Evolutionary conservation across 2,113 vertebrate species (phyloP), one percentile per base, ranked within the genome.

Genomic region (Tonatia bakeri): DNA sequence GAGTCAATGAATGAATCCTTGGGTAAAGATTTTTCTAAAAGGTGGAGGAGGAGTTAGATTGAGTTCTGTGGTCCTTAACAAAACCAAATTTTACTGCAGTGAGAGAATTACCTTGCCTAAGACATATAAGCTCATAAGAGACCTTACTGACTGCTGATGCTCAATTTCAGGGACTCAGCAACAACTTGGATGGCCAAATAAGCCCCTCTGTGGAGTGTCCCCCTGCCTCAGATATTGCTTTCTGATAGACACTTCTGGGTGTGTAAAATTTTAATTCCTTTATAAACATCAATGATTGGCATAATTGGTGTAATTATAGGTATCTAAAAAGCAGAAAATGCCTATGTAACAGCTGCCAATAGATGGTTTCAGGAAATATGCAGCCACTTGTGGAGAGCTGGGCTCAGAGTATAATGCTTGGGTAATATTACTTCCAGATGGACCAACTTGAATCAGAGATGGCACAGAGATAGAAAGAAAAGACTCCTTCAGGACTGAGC

Each of bases 231-330:
- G 84, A 86, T 69, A 69, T n/a, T 22, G 83, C 93, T 95, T 89
- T 64, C 94, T 19, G 77, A 93, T 59, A 90, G 94, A 84, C 45
- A 50, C 80, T 87, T 94, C 96, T 85, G 95, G 95, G 89, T 94
- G 94, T 94, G 70, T 91, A 96, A 94, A 97, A 95, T 91, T 96
- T 86, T 91, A 97, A 97, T 94, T 93, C 96, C 96, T 97, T 97
- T 96, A 85, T 96, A 97, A 96, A 97, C 95, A 97, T 96, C 94
- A 94, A 59, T 92, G 96, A 98, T 96, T 96, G 96, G 94, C 91
- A 96, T 98, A 98, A 97, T 97, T 97, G 96, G 94, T 93, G 47
- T 97, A 97, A 98, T 97, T 97, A 97, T 94, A 98, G 97, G 97
- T 97, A 96, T 97, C 96, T 97, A 94, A 97, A 97, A 85, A 83